These are phyloP conservation scores for Psammodynastes pulverulentus DNA, from an alignment of 2,113 vertebrate genomes.

Conservation along the genomic window DNA sequence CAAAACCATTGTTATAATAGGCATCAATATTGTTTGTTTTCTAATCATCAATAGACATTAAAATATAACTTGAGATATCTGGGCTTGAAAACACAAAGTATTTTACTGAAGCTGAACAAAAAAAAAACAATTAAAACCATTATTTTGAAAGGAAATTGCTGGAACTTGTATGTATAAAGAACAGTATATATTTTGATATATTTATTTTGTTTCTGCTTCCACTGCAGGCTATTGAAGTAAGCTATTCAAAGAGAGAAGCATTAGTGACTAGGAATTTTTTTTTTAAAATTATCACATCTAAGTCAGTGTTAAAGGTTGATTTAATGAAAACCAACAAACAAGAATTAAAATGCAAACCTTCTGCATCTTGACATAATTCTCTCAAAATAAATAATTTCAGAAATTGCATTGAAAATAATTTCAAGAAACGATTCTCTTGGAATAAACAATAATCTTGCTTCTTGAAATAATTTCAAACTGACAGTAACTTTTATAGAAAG, in stretches of 20 bases:
- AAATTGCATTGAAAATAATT: neutral
- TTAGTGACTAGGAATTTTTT: neutral
- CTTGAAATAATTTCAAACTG: neutral
- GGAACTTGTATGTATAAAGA: neutral
- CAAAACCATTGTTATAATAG: neutral
- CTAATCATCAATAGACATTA: neutral
- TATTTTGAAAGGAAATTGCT: neutral
- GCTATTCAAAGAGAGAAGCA: neutral
- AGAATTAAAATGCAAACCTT: neutral
- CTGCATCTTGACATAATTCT: neutral
- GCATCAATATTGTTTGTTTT: neutral
- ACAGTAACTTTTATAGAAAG: neutral
- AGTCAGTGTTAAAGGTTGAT: neutral
- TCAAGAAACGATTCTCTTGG: neutral
- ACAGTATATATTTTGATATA: neutral
- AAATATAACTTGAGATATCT: neutral
- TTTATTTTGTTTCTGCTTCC: neutral
- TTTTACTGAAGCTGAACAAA: neutral
- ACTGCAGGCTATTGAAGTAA: neutral
- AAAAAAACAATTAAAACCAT: neutral
- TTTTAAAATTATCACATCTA: neutral
- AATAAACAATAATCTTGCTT: neutral
- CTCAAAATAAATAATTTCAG: neutral
- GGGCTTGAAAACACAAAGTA: neutral
- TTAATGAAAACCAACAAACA: neutral